phyloP scores from a whole-genome alignment of 1,140 invertebrate species.

The Lordiphosa stackelbergi region DNA sequence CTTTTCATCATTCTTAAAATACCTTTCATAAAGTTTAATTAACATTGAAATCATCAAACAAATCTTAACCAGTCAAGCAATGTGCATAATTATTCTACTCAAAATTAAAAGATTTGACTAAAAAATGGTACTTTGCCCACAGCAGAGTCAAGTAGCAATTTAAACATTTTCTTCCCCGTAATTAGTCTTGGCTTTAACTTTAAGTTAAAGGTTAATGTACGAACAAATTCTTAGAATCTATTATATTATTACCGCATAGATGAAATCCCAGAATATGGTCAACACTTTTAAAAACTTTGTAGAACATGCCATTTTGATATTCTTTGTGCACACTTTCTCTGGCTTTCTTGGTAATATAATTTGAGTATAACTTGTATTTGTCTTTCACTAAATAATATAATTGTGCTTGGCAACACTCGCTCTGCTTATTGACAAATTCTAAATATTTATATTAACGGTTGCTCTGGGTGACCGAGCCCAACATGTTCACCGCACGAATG shows the following conservation, averaged over 20 bases:
- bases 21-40: too few species aligned
- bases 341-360: background rate
- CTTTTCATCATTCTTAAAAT: too few species aligned
- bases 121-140: constrained; percentile 24
- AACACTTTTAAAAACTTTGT: constrained; percentile 59
- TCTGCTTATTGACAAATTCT: constrained; percentile 42
- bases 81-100: too few species aligned
- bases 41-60: too few species aligned
- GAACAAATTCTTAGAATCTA: too few species aligned
- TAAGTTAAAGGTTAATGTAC: background rate
- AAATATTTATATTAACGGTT: constrained; percentile 61
- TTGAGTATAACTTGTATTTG: background rate
- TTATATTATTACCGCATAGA: constrained; percentile 46
- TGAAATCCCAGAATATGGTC: constrained; percentile 56
- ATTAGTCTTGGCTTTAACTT: constrained; percentile 30
- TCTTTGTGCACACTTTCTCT: constrained; percentile 2
- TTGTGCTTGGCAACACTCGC: constrained; percentile 39
- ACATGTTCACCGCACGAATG: constrained; percentile 59
- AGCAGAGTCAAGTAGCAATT: constrained; percentile 1
- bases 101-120: background rate
- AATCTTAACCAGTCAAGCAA: too few species aligned
- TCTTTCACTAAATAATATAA: constrained; percentile 22
- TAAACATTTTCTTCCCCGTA: constrained; percentile 3
- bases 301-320: constrained; percentile 63
- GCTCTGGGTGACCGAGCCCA: constrained; percentile 45